A percentile compares a stretch with the other conserved stretches of the same genome.
Evolutionary conservation across 30 jellyfish, hydroid and myxozoan genomes (phyloP).

Genomic region (Catostylus mosaicus): DNA sequence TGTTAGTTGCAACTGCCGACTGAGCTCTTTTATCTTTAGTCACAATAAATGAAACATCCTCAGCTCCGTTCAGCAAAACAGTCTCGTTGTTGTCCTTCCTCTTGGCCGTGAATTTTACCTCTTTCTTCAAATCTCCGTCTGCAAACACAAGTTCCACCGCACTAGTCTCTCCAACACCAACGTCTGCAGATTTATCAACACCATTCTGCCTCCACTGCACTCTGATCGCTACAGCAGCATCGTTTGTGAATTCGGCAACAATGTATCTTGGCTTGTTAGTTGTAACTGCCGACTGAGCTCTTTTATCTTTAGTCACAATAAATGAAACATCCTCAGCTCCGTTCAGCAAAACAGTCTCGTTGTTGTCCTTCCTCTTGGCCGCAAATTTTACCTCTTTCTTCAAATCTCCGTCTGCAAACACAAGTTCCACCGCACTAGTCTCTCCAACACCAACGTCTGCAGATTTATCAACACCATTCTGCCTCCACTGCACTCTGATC

Average conservation of each 20-base stretch:
- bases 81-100: constrained; percentile 13
- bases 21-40: constrained; percentile 1
- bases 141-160: not conserved
- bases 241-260: constrained; percentile 6
- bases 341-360: constrained; percentile 9
- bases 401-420: constrained; percentile 15
- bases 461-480: constrained; percentile 15
- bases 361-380: constrained; percentile 21
- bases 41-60: constrained; percentile 1
- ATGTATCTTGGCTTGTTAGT: constrained; percentile 11
- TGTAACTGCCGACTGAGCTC: constrained; percentile 11
- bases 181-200: constrained; percentile 6
- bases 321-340: constrained; percentile 18
- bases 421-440: not conserved
- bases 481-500: constrained; percentile 19
- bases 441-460: constrained; percentile 13
- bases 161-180: not conserved
- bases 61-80: constrained; percentile 7
- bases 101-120: constrained; percentile 17
- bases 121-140: constrained; percentile 10
- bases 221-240: constrained; percentile 9
- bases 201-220: constrained; percentile 12
- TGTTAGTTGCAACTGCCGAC: constrained; percentile 14
- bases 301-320: constrained; percentile 16
- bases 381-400: constrained; percentile 1